Percentiles rank a stretch among this genome's conserved stretches.
These are phyloP conservation scores for Pseudobourletiella spinata DNA, from an alignment of 1,140 invertebrate species.

Conservation along the genomic window DNA sequence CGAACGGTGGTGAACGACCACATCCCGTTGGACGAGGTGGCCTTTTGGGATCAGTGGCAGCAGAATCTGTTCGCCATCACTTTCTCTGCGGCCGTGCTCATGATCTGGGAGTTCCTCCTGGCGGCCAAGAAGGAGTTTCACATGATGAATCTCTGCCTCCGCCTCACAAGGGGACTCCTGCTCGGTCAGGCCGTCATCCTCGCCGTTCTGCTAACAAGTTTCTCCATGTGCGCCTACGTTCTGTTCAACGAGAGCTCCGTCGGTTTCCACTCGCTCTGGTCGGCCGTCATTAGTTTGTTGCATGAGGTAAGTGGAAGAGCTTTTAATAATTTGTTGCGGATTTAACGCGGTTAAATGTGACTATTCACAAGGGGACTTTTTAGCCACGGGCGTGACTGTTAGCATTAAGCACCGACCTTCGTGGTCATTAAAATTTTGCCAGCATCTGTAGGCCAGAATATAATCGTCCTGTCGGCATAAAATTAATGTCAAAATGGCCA, in stretches of 20 bases:
- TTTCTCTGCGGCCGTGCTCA: background rate
- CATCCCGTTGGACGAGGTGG: background rate
- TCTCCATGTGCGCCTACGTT: background rate
- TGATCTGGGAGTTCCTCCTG: background rate
- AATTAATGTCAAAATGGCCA: no score
- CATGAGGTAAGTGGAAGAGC: conserved; percentile 5
- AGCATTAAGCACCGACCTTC: background rate
- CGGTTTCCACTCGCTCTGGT: background rate
- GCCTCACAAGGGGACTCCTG: background rate
- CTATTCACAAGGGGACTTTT: no score
- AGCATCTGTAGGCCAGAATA: no score
- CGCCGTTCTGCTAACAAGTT: background rate
- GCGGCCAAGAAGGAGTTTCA: background rate
- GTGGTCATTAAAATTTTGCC: background rate
- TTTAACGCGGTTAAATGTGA: no score
- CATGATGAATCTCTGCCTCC: background rate
- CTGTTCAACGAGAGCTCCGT: background rate
- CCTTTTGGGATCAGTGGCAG: background rate
- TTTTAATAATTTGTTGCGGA: no score
- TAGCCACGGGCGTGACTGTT: background rate
- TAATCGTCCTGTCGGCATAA: no score
- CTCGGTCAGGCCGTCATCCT: background rate
- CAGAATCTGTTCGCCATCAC: background rate
- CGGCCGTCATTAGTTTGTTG: background rate
- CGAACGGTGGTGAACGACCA: background rate